phyloP scores from a whole-genome alignment of 2,797 vertebrate species.

The Lacerta bilineata region DNA sequence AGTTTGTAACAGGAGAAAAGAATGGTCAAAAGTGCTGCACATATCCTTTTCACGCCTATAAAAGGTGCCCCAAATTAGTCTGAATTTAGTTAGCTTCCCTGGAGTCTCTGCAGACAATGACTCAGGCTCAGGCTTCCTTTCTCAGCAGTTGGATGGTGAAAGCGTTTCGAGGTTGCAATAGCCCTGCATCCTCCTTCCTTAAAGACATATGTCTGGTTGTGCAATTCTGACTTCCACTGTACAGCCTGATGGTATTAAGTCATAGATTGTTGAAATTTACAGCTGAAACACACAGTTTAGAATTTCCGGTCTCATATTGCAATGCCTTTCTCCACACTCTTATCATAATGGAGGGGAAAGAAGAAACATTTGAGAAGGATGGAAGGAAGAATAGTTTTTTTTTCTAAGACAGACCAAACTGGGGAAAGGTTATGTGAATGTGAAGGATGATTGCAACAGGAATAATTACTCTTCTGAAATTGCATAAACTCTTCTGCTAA shows the following conservation, averaged over 20 bases:
- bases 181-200: slow-evolving; percentile 40
- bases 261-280: slow-evolving; percentile 21
- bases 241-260: slow-evolving; percentile 17
- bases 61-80: background rate
- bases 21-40: background rate
- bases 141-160: slow-evolving; percentile 31
- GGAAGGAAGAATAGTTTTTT: no score
- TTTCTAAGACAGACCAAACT: background rate
- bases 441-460: background rate
- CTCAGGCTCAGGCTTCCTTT: slow-evolving; percentile 43
- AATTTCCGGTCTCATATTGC: slow-evolving; percentile 9
- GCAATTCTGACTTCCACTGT: slow-evolving; percentile 34
- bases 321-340: background rate
- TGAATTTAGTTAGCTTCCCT: slow-evolving; percentile 8
- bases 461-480: background rate
- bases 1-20: background rate
- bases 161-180: slow-evolving; percentile 55
- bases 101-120: slow-evolving; percentile 13
- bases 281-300: slow-evolving; percentile 9
- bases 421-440: background rate
- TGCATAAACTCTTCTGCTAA: background rate
- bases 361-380: background rate
- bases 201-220: background rate
- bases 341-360: background rate
- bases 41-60: background rate